These are phyloP conservation scores for Hydrochoerus hydrochaeris DNA, from an alignment of 2,113 vertebrate genomes.

Conservation along the genomic window DNA sequence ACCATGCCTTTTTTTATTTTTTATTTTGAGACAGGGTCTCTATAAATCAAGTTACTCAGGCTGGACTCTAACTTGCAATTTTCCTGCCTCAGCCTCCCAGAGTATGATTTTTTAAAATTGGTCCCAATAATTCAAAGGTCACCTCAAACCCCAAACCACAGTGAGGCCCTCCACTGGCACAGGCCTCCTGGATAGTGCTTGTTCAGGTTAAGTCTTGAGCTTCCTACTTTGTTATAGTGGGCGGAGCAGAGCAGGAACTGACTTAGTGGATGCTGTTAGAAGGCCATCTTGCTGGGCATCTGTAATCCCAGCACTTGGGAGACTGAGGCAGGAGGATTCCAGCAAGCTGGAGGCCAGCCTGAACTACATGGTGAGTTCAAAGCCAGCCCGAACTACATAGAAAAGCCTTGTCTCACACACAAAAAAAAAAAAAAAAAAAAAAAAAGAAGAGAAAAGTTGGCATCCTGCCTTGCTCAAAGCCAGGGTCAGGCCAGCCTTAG, in stretches of 20 bases:
- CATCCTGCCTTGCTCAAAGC: background rate
- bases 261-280: background rate
- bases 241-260: background rate
- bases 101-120: background rate
- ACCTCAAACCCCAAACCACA: background rate
- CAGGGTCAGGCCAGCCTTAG: background rate
- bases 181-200: too few species aligned
- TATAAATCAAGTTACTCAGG: background rate
- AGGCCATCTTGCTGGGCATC: background rate
- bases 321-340: background rate
- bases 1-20: background rate
- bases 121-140: background rate
- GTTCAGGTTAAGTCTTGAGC: background rate
- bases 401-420: background rate
- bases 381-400: background rate
- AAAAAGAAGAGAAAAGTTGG: background rate
- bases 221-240: background rate
- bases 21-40: background rate
- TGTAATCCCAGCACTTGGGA: background rate
- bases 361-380: background rate
- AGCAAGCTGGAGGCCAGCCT: background rate
- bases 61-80: background rate
- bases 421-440: background rate
- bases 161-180: background rate
- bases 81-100: background rate